Conservation (phyloP, 2,888 invertebrate genomes). For the Athalia cordata region DNA sequence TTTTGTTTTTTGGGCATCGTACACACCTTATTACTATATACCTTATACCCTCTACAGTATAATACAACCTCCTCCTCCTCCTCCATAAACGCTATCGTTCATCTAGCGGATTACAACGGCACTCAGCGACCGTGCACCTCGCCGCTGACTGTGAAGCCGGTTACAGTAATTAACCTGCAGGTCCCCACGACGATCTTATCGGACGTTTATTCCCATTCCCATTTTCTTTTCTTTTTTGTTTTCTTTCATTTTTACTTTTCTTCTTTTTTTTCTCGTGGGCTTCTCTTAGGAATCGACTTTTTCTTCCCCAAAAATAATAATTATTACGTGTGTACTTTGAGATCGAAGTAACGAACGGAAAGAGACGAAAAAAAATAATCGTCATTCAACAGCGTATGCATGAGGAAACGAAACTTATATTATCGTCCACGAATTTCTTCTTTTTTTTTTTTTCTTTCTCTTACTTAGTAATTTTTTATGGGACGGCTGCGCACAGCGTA, state of each 20-base stretch:
- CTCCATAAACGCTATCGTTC: constrained; percentile 10
- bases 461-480: too few relatives aligned
- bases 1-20: too few relatives aligned
- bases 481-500: too few relatives aligned
- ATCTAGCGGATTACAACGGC: constrained; percentile 40
- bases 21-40: too few relatives aligned
- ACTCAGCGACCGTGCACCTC: constrained; percentile 14
- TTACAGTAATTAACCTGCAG: constrained; percentile 33
- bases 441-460: too few relatives aligned
- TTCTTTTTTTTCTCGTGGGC: too few relatives aligned
- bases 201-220: neutral
- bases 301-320: too few relatives aligned
- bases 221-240: neutral
- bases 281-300: too few relatives aligned
- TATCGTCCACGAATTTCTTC: neutral
- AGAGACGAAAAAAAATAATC: neutral
- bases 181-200: neutral
- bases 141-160: constrained; percentile 34
- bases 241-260: neutral
- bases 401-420: neutral
- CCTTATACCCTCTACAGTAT: too few relatives aligned
- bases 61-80: neutral
- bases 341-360: too few relatives aligned
- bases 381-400: neutral
- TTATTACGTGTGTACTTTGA: too few relatives aligned